Evolutionary conservation across 2,888 invertebrate genomes (phyloP).

Genomic region (Drepanosiphum platanoidis): DNA sequence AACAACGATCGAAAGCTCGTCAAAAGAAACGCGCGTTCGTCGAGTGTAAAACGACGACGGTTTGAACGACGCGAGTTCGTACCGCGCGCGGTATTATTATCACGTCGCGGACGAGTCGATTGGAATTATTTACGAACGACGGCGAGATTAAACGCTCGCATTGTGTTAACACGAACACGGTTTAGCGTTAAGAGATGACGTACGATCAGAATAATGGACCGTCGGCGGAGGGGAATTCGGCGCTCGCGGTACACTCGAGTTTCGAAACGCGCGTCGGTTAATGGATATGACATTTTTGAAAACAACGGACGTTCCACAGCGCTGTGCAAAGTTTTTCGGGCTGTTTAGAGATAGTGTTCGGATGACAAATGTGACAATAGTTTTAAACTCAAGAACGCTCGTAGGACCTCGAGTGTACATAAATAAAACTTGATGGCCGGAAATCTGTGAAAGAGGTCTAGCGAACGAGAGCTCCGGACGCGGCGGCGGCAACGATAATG

Average conservation of each 20-base stretch:
- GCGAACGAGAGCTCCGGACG: not conserved
- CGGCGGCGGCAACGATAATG: not conserved
- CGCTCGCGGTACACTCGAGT: not conserved
- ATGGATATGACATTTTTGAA: not conserved
- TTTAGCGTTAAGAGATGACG: not conserved
- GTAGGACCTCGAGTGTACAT: no score
- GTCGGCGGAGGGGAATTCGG: not conserved
- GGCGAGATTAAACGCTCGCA: no score
- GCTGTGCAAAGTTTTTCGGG: not conserved
- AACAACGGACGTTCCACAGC: not conserved
- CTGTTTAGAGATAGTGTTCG: not conserved
- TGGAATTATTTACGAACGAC: no score
- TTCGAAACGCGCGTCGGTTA: not conserved
- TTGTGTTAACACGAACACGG: no score
- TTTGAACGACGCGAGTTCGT: no score
- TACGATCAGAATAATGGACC: not conserved
- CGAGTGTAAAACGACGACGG: no score
- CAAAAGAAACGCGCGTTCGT: no score
- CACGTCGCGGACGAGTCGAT: no score
- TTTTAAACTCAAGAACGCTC: not conserved
- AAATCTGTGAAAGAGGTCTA: not conserved
- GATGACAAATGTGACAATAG: not conserved
- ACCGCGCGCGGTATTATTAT: no score
- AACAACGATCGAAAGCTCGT: no score
- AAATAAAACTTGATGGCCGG: not conserved